Evolutionary conservation across 2,888 invertebrate genomes (phyloP).

Genomic region (Tupiocoris notatus): DNA sequence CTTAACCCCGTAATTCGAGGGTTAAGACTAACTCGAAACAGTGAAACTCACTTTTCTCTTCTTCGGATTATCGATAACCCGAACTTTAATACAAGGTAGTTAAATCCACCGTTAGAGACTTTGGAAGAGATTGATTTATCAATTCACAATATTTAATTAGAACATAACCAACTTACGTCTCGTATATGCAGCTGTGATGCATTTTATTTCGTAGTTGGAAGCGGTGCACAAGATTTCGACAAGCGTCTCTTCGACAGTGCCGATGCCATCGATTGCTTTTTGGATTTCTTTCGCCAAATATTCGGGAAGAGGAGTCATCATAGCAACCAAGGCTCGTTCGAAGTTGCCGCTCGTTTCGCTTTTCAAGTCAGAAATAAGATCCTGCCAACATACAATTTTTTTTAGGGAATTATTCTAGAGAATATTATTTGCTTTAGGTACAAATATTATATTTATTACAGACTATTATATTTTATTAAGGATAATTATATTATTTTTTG

Average conservation of each 20-base stretch:
- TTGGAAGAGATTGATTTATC: too few relatives aligned
- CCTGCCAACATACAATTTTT: slow-evolving; percentile 48
- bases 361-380: slow-evolving; percentile 75
- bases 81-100: too few relatives aligned
- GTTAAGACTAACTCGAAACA: too few relatives aligned
- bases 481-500: too few relatives aligned
- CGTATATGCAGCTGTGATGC: slow-evolving; percentile 74
- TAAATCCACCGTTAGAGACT: too few relatives aligned
- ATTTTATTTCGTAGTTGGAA: slow-evolving; percentile 78
- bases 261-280: slow-evolving; percentile 78
- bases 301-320: slow-evolving; percentile 81
- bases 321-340: slow-evolving; percentile 75
- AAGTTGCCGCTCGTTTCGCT: slow-evolving; percentile 87
- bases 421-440: neutral
- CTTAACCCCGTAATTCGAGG: too few relatives aligned
- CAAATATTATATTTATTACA: too few relatives aligned
- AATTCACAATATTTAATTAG: too few relatives aligned
- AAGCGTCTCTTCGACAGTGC: slow-evolving; percentile 80
- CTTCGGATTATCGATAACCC: too few relatives aligned
- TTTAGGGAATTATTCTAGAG: neutral
- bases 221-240: slow-evolving; percentile 87
- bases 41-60: too few relatives aligned
- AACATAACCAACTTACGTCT: slow-evolving; percentile 75
- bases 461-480: too few relatives aligned
- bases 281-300: slow-evolving; percentile 81